A percentile compares a stretch with the other conserved stretches of the same genome.
Evolutionary conservation across 2,113 vertebrate species (phyloP).

Genomic region (Bos taurus): ARS-UCD2.0 NC_037329.1:42125001-42125500

Average conservation of each 20-base stretch:
- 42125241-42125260: background rate
- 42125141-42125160: background rate
- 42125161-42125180: background rate
- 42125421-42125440: background rate
- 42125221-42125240: background rate
- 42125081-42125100: too few species aligned
- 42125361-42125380: background rate
- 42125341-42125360: background rate
- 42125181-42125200: background rate
- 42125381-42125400: background rate
- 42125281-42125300: background rate
- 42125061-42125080: too few species aligned
- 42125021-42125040: background rate
- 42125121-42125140: background rate
- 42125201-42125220: background rate
- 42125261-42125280: background rate
- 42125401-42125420: background rate
- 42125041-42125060: background rate
- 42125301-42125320: background rate
- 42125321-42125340: background rate
- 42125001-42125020: background rate
- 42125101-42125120: too few species aligned
- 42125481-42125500: background rate
- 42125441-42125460: background rate
- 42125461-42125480: background rate